These are phyloP conservation scores for Hippoglossus hippoglossus DNA, from an alignment of 2,797 vertebrate species.

Conservation along the genomic window DNA sequence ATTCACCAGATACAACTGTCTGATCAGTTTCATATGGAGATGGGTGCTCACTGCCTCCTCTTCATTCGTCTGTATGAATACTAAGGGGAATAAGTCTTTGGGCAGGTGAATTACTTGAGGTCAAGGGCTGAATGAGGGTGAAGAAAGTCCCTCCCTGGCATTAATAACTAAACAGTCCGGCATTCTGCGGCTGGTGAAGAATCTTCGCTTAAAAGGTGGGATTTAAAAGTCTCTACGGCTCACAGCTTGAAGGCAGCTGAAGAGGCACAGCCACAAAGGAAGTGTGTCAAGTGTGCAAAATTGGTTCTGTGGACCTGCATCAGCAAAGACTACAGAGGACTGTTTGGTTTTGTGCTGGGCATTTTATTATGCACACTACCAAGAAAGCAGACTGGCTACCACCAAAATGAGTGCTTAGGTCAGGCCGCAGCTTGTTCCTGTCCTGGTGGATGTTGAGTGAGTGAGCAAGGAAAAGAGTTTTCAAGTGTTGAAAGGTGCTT, in stretches of 20 bases:
- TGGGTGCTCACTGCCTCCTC: conserved; percentile 43
- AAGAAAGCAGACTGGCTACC: conserved; percentile 17
- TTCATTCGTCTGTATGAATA: conserved; percentile 55
- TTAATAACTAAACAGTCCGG: conserved; percentile 78
- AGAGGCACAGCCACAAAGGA: conserved; percentile 68
- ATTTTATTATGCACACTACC: conserved; percentile 45
- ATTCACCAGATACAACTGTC: conserved; percentile 36
- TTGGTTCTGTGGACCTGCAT: conserved; percentile 66
- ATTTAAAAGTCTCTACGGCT: conserved; percentile 74
- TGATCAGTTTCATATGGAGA: conserved; percentile 51
- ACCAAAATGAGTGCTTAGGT: conserved; percentile 29
- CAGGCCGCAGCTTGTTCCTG: conserved; percentile 30
- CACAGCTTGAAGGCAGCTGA: conserved; percentile 67
- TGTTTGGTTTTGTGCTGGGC: conserved; percentile 51
- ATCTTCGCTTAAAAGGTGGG: conserved; percentile 79
- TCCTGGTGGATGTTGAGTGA: conserved; percentile 37
- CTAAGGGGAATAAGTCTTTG: conserved; percentile 57
- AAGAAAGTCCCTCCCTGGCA: conserved; percentile 50
- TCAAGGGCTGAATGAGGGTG: conserved; percentile 58
- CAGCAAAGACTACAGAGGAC: conserved; percentile 59
- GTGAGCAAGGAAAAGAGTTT: conserved; percentile 15
- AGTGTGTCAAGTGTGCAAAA: conserved; percentile 74
- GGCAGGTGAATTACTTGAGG: conserved; percentile 72
- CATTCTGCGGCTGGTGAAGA: conserved; percentile 72
- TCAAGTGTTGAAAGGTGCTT: conserved; percentile 40